Base-by-base conservation (phyloP, 2,113 vertebrate species). In the Alouatta palliata region DNA sequence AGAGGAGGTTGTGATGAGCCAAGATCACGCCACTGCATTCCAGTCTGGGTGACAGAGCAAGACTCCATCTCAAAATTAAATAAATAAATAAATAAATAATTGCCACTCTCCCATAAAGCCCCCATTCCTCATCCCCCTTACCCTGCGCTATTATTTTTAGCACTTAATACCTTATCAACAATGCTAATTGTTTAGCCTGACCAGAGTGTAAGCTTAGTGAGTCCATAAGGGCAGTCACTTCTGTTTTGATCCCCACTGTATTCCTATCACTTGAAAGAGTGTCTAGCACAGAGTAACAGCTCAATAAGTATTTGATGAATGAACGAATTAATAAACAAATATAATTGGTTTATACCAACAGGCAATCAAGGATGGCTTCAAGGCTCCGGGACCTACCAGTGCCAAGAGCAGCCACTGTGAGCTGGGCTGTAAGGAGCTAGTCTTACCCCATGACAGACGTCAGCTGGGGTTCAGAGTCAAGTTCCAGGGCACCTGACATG, bases 361-460 rank as follows among this genome's bases (percentile, higher is more conserved):
- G 83, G 58, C 25, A 70, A 43, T 89, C 52, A n/a, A 77, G 17
- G 10, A 83, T 61, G 68, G 37, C 58, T 84, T 82, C 54, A 83
- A 45, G 11, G 68, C 19, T 0, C 8, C 23, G 23, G 14, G 35
- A 35, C 11, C 13, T 35, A 2, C 17, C 35, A 0, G 0, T 21
- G 56, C 43, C 6, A 73, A 81, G 35, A 19, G 0, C 17, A 11
- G 32, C 37, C 71, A 4, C 35, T 37, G 8, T 23, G 30, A 58
- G 17, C 49, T 37, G 23, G 19, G 23, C 49, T 56, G 35, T 21
- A 11, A 81, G 17, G 56, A 61, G 54, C 6, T 13, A 30, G 79
- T 35, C n/a, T 86, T n/a, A n/a, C 1, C 21, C 27, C 35, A 20
- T 61, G 71, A 71, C 45, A 86, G 56, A 21, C 32, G 37, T 10